These are phyloP conservation scores for Polia nebulosa DNA, from an alignment of 2,888 invertebrate genomes.

Conservation along the genomic window DNA sequence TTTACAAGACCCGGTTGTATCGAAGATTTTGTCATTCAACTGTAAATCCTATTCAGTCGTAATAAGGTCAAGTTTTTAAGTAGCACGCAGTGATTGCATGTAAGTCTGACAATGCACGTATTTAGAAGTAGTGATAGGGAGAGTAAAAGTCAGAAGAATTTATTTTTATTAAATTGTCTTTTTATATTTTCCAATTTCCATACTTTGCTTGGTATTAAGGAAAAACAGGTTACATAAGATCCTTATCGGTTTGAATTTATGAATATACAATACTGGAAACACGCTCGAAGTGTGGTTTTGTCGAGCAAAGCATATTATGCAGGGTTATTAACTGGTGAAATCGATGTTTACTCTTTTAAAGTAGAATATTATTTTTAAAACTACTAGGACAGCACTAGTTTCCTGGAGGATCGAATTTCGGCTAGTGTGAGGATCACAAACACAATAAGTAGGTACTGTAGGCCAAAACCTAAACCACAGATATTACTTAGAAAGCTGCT, in stretches of 20 bases:
- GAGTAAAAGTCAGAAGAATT: slow-evolving; percentile 40
- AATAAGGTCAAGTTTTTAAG: slow-evolving; percentile 9
- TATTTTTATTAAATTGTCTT: slow-evolving; percentile 55
- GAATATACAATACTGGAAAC: too few species aligned
- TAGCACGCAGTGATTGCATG: slow-evolving; percentile 1
- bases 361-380: not conserved
- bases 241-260: slow-evolving; percentile 35
- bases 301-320: not conserved
- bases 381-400: not conserved
- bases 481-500: too few species aligned
- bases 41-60: not conserved
- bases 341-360: not conserved
- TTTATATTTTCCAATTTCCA: slow-evolving; percentile 59
- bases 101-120: slow-evolving; percentile 38
- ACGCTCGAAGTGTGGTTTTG: not conserved
- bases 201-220: slow-evolving; percentile 32
- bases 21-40: slow-evolving; percentile 21
- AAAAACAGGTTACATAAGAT: slow-evolving; percentile 33
- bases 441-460: too few species aligned
- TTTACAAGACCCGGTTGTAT: slow-evolving; percentile 47
- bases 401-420: too few species aligned
- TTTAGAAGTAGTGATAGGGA: slow-evolving; percentile 46
- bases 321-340: not conserved
- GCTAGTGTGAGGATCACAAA: too few species aligned
- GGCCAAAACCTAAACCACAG: too few species aligned